Conservation (phyloP, 2,797 vertebrate genomes). For the Thripadectes ignobilis region DNA sequence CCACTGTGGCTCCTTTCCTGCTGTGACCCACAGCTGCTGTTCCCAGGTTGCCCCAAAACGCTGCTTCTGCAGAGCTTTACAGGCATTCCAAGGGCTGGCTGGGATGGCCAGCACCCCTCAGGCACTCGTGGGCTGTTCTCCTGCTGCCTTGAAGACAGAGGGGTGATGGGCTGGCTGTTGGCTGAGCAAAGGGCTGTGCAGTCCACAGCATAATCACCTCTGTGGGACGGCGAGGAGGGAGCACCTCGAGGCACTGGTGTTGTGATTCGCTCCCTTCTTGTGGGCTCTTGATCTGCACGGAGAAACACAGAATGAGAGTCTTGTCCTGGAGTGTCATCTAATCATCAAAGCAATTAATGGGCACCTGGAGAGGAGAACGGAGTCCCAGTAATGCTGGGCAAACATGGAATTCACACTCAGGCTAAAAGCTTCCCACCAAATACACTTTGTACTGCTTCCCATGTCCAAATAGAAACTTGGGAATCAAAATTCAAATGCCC, state of each 20-base stretch:
- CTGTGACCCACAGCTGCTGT: not conserved
- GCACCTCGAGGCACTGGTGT: not conserved
- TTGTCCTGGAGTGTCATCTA: not conserved
- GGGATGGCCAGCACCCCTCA: not conserved
- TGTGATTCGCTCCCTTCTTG: not conserved
- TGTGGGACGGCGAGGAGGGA: not conserved
- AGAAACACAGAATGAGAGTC: not conserved
- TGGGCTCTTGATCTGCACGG: not conserved
- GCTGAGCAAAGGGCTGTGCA: not conserved
- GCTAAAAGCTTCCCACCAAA: not conserved
- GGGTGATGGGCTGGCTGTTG: not conserved
- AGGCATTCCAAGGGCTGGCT: not conserved
- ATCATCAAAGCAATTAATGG: not conserved
- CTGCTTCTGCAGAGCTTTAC: not conserved
- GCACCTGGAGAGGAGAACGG: not conserved
- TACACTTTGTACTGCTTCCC: not conserved
- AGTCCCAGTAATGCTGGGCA: not conserved
- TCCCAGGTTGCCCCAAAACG: not conserved
- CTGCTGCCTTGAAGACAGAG: not conserved
- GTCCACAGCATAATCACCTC: not conserved
- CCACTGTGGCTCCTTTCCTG: not conserved
- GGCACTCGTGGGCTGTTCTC: not conserved
- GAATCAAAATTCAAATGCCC: not conserved
- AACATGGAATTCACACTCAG: not conserved
- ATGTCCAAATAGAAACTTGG: not conserved